Percentiles rank a stretch among this genome's conserved stretches.
These are phyloP conservation scores for Mus caroli DNA, from an alignment of 2,797 vertebrate species.

Conservation along the genomic window DNA sequence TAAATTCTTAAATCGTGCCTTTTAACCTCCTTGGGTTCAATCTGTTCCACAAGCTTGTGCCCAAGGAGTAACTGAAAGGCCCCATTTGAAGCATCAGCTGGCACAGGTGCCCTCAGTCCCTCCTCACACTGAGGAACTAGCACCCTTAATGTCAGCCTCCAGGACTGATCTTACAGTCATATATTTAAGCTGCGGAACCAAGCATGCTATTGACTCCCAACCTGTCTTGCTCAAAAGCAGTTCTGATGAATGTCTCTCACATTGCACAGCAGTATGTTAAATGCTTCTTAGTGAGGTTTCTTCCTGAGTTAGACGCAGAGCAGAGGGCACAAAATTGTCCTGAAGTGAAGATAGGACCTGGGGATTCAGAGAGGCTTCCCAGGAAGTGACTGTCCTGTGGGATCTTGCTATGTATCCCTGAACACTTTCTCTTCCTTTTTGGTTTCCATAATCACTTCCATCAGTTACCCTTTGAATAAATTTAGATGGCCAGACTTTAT, in stretches of 20 bases:
- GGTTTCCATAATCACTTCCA: background rate
- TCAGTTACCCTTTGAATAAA: background rate
- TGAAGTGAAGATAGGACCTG: background rate
- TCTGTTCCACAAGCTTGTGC: background rate
- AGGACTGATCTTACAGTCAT: background rate
- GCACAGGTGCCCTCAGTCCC: background rate
- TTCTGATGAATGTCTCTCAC: background rate
- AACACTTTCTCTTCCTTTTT: background rate
- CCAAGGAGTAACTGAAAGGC: background rate
- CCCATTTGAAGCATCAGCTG: background rate
- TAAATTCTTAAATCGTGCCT: background rate
- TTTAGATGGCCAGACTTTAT: background rate
- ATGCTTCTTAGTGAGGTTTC: background rate
- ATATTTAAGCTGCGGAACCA: background rate
- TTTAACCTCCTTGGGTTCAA: background rate
- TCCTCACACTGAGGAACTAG: background rate
- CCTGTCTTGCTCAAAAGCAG: constrained; percentile 24
- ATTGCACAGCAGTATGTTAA: background rate
- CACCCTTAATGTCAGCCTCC: background rate
- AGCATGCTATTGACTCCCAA: constrained; percentile 16
- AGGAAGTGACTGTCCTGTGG: background rate
- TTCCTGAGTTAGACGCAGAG: background rate
- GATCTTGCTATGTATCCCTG: background rate
- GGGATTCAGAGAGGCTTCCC: background rate
- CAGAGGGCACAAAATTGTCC: background rate